These are phyloP conservation scores for Euura lappo DNA, from an alignment of 1,140 invertebrate species.

Conservation along the genomic window DNA sequence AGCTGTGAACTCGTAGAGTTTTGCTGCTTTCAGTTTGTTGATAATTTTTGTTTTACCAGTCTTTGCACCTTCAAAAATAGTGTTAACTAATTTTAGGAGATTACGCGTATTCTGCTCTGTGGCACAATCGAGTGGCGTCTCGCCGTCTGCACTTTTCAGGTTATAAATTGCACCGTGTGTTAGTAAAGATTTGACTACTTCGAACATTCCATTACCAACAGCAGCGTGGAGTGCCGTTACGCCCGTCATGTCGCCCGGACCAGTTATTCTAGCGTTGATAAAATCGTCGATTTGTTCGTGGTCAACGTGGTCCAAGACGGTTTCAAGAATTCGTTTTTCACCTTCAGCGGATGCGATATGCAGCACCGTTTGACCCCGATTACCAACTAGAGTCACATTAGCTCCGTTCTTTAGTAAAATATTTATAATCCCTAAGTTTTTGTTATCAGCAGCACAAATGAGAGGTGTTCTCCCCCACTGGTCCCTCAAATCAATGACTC, in stretches of 20 bases:
- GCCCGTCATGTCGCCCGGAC: conserved; percentile 17
- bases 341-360: conserved; percentile 26
- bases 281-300: conserved; percentile 26
- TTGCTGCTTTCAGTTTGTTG: no score
- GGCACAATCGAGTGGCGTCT: no score
- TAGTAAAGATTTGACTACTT: conserved; percentile 63
- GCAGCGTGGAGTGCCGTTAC: conserved; percentile 34
- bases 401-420: conserved; percentile 23
- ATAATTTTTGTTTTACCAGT: no score
- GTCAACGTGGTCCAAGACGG: conserved; percentile 19
- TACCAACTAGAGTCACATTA: conserved; percentile 59
- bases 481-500: background rate
- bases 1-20: no score
- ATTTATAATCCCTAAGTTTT: conserved; percentile 18
- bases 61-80: no score
- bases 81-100: no score
- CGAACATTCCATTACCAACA: conserved; percentile 52
- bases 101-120: no score
- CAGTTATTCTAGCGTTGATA: conserved; percentile 29
- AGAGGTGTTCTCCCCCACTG: conserved; percentile 18
- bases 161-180: conserved; percentile 51
- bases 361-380: conserved; percentile 71
- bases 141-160: no score
- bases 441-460: conserved; percentile 21
- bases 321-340: conserved; percentile 18